Evolutionary conservation across 2,888 invertebrate genomes (phyloP).

Genomic region (Blastobasis adustella): DNA sequence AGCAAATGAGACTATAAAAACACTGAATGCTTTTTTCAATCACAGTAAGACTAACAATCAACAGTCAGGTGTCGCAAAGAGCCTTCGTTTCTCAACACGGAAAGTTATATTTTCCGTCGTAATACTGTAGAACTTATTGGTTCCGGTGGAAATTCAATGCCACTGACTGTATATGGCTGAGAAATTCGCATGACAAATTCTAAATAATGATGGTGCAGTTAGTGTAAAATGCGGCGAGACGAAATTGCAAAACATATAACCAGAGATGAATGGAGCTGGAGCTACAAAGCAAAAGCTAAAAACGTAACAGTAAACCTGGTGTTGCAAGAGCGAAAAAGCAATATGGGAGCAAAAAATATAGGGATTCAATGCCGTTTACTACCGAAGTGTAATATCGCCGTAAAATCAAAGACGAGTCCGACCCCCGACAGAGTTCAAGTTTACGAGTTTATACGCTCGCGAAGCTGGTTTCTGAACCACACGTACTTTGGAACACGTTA

Average conservation of each 20-base stretch:
- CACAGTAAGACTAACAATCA: not conserved
- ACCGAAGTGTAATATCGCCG: constrained; percentile 28
- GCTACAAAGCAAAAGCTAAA: not conserved
- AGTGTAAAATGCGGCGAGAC: constrained; percentile 1
- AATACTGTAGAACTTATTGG: not conserved
- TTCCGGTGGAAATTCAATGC: not conserved
- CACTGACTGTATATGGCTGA: not conserved
- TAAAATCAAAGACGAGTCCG: constrained; percentile 42
- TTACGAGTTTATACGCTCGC: constrained; percentile 20
- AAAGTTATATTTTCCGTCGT: constrained; percentile 1
- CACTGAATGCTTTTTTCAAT: not conserved
- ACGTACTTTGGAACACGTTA: too few relatives aligned
- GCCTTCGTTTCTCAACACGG: constrained; percentile 5
- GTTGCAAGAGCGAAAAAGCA: not conserved
- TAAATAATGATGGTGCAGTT: constrained; percentile 2
- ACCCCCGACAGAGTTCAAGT: constrained; percentile 32
- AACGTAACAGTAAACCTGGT: not conserved
- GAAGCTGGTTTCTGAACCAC: too few relatives aligned
- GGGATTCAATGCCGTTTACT: constrained; percentile 28
- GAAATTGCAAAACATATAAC: not conserved
- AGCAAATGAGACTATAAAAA: not conserved
- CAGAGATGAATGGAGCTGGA: not conserved
- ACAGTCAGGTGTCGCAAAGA: not conserved
- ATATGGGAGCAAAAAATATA: constrained; percentile 14
- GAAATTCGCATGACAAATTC: constrained; percentile 7